Conservation (phyloP, 2,888 invertebrate genomes). For the Fabriciana adippe region DNA sequence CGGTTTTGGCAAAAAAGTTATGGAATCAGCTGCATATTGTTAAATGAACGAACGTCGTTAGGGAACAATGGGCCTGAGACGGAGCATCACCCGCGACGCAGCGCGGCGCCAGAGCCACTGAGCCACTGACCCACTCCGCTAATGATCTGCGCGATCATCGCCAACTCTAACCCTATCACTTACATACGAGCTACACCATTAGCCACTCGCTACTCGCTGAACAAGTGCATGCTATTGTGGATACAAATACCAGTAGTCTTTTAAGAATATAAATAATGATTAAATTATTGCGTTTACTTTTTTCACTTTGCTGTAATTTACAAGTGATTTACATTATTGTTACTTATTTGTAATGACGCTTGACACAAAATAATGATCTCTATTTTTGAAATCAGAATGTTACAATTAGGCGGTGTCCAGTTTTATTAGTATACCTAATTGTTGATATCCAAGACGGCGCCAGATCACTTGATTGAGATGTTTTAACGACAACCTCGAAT, state of each 20-base stretch:
- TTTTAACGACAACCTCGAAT: slow-evolving; percentile 17
- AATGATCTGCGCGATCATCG: slow-evolving; percentile 25
- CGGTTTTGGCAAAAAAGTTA: slow-evolving; percentile 70
- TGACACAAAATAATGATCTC: too few species aligned
- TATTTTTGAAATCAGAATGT: too few species aligned
- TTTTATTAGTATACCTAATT: background rate
- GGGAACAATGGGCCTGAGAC: slow-evolving; percentile 34
- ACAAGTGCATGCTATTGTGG: slow-evolving; percentile 19
- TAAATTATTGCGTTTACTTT: too few species aligned
- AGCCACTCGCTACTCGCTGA: slow-evolving; percentile 2
- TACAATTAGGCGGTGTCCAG: background rate
- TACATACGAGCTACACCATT: slow-evolving; percentile 13
- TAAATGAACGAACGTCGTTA: slow-evolving; percentile 40
- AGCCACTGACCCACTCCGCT: slow-evolving; percentile 38
- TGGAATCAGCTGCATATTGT: slow-evolving; percentile 66
- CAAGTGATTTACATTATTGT: too few species aligned
- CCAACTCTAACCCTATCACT: slow-evolving; percentile 22
- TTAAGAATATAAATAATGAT: too few species aligned
- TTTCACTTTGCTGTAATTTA: too few species aligned
- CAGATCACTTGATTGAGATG: slow-evolving; percentile 8
- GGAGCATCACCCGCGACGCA: slow-evolving; percentile 18
- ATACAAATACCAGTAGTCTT: background rate
- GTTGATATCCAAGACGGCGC: background rate
- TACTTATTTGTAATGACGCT: too few species aligned
- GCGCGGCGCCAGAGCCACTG: slow-evolving; percentile 6